Evolutionary conservation across 2,888 invertebrate species (phyloP).

Genomic region (Gari tellinella): DNA sequence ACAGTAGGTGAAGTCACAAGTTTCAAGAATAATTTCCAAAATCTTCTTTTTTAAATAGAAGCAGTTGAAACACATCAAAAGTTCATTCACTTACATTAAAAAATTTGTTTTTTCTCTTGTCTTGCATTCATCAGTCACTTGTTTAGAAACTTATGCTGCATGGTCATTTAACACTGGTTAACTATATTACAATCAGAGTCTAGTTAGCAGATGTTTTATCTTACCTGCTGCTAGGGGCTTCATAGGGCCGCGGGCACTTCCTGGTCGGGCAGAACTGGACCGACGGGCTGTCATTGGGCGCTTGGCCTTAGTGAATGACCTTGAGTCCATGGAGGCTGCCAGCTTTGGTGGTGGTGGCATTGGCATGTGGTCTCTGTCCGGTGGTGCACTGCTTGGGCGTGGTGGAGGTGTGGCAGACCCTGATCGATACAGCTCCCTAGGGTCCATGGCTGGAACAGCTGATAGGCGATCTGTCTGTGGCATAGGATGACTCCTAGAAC

Average conservation of each 20-base stretch:
- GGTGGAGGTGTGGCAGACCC: conserved; percentile 55
- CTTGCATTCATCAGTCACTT: no score
- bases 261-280: conserved; percentile 16
- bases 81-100: no score
- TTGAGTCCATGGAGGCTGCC: conserved; percentile 50
- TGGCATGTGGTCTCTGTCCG: conserved; percentile 32
- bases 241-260: conserved; percentile 18
- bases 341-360: conserved; percentile 48
- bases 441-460: conserved; percentile 70
- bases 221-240: conserved; percentile 58
- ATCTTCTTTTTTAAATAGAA: no score
- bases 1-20: no score
- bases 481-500: conserved; percentile 66
- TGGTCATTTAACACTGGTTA: no score
- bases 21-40: no score
- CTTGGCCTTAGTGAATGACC: conserved; percentile 38
- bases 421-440: conserved; percentile 67
- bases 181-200: no score
- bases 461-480: conserved; percentile 67
- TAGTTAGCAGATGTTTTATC: not conserved
- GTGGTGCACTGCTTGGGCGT: conserved; percentile 65
- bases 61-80: no score
- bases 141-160: no score
- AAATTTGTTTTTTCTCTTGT: no score
- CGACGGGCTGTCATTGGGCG: not conserved